Evolutionary conservation across 2,888 invertebrate genomes (phyloP), one percentile per base, ranked within the genome.

Genomic region (Phragmatobia fuliginosa): DNA sequence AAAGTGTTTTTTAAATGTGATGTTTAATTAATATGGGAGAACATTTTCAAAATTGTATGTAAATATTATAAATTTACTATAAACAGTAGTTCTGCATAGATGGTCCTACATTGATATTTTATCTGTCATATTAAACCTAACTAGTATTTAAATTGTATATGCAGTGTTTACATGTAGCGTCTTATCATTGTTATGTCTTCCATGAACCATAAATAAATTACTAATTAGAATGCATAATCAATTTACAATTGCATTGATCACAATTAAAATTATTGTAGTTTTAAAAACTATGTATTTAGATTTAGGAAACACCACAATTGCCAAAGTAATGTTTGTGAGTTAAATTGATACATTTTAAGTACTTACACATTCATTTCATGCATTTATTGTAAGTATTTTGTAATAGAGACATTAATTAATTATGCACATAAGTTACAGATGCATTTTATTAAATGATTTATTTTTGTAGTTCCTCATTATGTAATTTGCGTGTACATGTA

Each of bases 101-200:
- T 41, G 32, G 49, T 63, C 32, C n/a, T 16, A 14, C 33, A 33
- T 63, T 49, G 63, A 63, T 63, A 33, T n/a, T 25, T 16, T 63
- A 49, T 63, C n/a, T 28, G 25, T 14, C 28, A 62, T 65, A 36
- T 28, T 58, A 64, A 45, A 61, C 66, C 45, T 71, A 49, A 61
- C 70, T n/a, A 41, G 60, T 80, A 62, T 72, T 61, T 72, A 62
- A 68, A 7, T 58, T 58, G 68, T 41, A 58, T 18, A 69, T 76
- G 38, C 36, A 71, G 66, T 71, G 52, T 71, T 67, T 71, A 71
- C 32, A 63, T 18, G 16, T 58, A 72, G 60, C 58, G 61, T 61
- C 65, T 68, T 64, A 77, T 75, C 58, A 72, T 82, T 85, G 81
- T 85, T 87, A 78, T 85, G 88, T 90, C 89, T 88, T 88, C 88